Conservation (phyloP, 2,797 vertebrate genomes). For the Hipposideros larvatus region DNA sequence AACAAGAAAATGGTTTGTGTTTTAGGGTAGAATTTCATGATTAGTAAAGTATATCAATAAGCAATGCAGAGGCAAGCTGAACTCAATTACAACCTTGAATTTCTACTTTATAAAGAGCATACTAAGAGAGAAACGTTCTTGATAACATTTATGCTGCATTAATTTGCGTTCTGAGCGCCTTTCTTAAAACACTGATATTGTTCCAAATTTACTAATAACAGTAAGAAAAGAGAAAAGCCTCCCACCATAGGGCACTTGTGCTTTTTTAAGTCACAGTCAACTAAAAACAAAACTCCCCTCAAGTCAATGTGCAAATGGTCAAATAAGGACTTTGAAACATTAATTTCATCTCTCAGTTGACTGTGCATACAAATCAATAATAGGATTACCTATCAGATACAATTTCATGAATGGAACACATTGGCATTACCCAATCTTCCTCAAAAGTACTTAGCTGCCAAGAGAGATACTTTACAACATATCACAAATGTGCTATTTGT, state of each 20-base stretch:
- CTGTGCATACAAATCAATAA: background rate
- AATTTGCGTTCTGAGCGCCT: constrained; percentile 12
- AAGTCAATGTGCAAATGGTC: background rate
- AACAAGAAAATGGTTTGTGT: constrained; percentile 37
- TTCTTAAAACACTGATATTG: background rate
- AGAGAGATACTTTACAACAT: constrained; percentile 39
- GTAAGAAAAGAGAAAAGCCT: background rate
- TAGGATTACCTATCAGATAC: background rate
- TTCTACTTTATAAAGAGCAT: background rate
- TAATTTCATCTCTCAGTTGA: background rate
- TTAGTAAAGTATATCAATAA: constrained; percentile 12
- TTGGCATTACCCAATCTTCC: background rate
- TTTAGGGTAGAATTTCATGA: constrained; percentile 19
- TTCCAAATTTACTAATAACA: constrained; percentile 1
- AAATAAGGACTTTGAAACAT: background rate
- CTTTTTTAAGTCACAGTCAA: background rate
- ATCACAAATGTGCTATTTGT: constrained; percentile 51
- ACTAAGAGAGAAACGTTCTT: background rate
- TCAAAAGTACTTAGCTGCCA: constrained; percentile 21
- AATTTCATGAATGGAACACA: constrained; percentile 15
- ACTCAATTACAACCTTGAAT: background rate
- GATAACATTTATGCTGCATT: background rate
- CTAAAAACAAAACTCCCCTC: constrained; percentile 5
- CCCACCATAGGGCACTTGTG: background rate
- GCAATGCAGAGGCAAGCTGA: background rate